Evolutionary conservation across 2,888 invertebrate genomes (phyloP).

Genomic region (Troides oblongomaculatus): DNA sequence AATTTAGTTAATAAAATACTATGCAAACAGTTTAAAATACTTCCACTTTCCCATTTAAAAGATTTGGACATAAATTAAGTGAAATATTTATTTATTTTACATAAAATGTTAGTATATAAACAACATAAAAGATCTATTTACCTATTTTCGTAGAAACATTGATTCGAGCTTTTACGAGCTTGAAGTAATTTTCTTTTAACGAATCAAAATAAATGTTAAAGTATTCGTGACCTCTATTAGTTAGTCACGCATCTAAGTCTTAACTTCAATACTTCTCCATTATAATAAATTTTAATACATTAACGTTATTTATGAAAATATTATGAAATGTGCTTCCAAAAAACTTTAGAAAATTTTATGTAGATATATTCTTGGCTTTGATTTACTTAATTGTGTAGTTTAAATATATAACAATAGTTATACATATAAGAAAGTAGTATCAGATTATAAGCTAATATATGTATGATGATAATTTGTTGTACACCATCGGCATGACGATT

Average conservation of each 20-base stretch:
- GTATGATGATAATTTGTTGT: neutral
- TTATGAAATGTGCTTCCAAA: too few relatives aligned
- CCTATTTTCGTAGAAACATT: conserved; percentile 3
- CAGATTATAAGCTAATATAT: neutral
- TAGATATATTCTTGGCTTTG: too few relatives aligned
- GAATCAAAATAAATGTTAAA: conserved; percentile 10
- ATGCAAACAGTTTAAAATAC: neutral
- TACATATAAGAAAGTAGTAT: too few relatives aligned
- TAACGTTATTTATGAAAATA: neutral
- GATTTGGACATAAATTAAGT: too few relatives aligned
- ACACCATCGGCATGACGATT: neutral
- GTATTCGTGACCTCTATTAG: conserved; percentile 60
- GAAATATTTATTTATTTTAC: too few relatives aligned
- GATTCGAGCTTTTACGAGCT: conserved; percentile 7
- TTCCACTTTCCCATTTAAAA: too few relatives aligned
- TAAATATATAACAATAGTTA: too few relatives aligned
- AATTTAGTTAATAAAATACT: neutral
- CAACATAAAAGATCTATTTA: neutral
- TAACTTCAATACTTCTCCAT: conserved; percentile 43
- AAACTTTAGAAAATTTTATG: too few relatives aligned
- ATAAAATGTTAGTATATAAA: too few relatives aligned
- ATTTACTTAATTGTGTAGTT: too few relatives aligned
- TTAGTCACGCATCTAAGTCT: conserved; percentile 62
- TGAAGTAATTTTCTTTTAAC: neutral
- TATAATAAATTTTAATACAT: conserved; percentile 32